Evolutionary conservation across 23 tunicate genomes (phyloP).

Genomic region (Styela clava): DNA sequence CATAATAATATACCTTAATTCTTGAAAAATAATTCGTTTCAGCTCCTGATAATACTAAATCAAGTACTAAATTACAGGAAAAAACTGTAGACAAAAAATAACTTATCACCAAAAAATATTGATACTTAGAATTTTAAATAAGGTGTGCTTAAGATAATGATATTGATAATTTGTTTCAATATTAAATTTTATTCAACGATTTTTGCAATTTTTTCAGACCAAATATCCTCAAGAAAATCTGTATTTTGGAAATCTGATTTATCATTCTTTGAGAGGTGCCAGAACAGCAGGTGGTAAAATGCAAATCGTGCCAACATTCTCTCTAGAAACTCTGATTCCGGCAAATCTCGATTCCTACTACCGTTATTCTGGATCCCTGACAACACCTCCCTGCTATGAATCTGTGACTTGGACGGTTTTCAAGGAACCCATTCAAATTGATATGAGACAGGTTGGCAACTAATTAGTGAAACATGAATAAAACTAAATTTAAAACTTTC

Average conservation of each 20-base stretch:
- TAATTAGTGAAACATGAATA: not conserved
- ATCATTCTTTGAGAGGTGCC: conserved; percentile 5
- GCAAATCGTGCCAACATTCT: not conserved
- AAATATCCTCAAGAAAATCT: not conserved
- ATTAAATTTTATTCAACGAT: too few species aligned
- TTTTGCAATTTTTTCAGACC: too few species aligned
- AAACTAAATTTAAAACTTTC: too few species aligned
- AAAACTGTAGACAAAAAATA: too few species aligned
- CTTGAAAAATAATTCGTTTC: too few species aligned
- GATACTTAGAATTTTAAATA: too few species aligned
- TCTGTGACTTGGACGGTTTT: conserved; percentile 79
- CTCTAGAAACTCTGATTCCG: conserved; percentile 20
- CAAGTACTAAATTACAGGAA: too few species aligned
- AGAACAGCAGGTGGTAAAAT: not conserved
- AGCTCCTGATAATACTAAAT: too few species aligned
- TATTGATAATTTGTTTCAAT: too few species aligned
- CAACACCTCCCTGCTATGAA: conserved; percentile 71
- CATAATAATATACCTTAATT: too few species aligned
- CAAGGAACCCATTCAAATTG: conserved; percentile 35
- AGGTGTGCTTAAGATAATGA: too few species aligned
- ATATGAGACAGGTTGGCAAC: conserved; percentile 32
- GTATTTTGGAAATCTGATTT: not conserved
- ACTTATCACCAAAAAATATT: too few species aligned
- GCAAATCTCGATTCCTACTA: conserved; percentile 16
- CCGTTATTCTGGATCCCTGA: conserved; percentile 80